phyloP scores from a whole-genome alignment of 2,113 vertebrate species.

The Thomomys bottae region DNA sequence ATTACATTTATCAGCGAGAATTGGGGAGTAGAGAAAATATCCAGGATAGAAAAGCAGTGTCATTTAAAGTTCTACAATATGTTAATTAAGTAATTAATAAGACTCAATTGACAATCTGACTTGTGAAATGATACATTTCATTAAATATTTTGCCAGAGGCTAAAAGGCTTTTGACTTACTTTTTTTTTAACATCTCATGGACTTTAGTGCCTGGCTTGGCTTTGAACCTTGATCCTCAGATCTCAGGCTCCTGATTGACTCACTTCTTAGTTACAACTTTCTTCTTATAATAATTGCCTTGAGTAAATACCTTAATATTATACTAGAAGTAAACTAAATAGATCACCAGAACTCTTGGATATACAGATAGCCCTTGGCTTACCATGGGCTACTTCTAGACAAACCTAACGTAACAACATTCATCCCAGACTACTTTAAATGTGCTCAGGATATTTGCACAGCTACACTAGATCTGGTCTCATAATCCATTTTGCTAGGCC shows the following conservation, averaged over 20 bases:
- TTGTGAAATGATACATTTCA: neutral
- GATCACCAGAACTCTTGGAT: neutral
- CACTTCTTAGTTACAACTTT: neutral
- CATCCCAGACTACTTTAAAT: too few relatives aligned
- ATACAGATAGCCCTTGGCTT: neutral
- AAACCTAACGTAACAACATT: neutral
- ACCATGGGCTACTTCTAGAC: neutral
- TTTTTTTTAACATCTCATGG: too few relatives aligned
- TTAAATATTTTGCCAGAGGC: neutral
- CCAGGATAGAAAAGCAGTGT: neutral
- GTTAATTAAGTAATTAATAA: slow-evolving; percentile 22
- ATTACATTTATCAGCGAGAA: neutral
- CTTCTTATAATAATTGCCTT: neutral
- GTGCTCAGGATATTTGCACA: neutral
- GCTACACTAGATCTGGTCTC: neutral
- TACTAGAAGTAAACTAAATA: neutral
- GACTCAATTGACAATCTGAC: neutral
- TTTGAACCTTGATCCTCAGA: too few relatives aligned
- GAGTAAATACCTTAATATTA: neutral
- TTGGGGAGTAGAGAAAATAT: slow-evolving; percentile 6
- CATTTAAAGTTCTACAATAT: neutral
- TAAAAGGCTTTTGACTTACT: neutral
- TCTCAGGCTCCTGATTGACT: too few relatives aligned
- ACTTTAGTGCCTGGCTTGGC: too few relatives aligned
- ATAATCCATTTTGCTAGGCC: too few relatives aligned